Evolutionary conservation across 2,888 invertebrate species (phyloP), one percentile per base, ranked within the genome.

Genomic region (Cephus pygmeus): DNA sequence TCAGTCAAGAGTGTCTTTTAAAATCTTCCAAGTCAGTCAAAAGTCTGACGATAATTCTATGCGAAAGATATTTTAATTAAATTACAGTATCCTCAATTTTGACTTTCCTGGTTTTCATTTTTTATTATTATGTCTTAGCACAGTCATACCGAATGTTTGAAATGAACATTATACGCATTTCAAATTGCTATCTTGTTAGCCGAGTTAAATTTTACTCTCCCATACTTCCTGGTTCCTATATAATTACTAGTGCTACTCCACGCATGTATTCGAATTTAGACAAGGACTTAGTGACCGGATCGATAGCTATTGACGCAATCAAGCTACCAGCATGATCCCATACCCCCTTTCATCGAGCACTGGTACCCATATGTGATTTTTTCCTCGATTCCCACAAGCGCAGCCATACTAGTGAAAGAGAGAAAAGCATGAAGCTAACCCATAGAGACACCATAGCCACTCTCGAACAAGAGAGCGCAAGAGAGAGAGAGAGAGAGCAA

Each of bases 351-450:
- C 78, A 76, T 79, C 77, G 73, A 76, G 75, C 81, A 80, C 81
- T 81, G 86, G 84, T 84, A 82, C 87, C 89, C 89, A 90, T 87
- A 89, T 89, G 89, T 85, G 86, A 87, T 87, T 88, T 88, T 87
- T 81, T 79, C 81, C 83, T 78, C 81, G 85, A 87, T 88, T 88
- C 87, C 86, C 86, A 85, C 81, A 86, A 83, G 84, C 82, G 77
- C 36, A 69, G 73, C 79, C 23, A n/a, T 35, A 34, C 36, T 6
- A 34, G 35, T 74, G 36, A 34, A 34, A 34, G 80, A 78, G 75
- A 79, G 71, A 79, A 75, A 40, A 56, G 9, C 6, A 56, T 23
- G 9, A 9, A 40, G 15, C 40, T 40, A 40, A 56, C 56, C 23
- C 23, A 56, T 23, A 31, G 71, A 71, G 31, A 71, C 31, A 31